Evolutionary conservation across 2,888 invertebrate genomes (phyloP), one percentile per base, ranked within the genome.

Genomic region (Tenthredo mesomela): DNA sequence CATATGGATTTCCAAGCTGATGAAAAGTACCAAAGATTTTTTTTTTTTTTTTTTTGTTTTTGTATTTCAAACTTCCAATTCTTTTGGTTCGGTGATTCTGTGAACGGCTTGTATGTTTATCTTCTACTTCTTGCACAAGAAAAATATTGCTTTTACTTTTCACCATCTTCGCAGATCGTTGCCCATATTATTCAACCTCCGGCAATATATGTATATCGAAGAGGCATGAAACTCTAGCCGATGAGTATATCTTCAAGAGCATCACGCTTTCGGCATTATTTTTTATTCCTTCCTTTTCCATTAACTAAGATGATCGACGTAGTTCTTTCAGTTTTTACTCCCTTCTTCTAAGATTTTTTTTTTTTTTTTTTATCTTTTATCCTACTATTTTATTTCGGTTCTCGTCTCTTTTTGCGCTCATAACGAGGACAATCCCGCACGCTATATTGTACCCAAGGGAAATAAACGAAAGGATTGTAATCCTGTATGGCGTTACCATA

Each of bases 391-490:
- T 47, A n/a, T 73, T 73, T 21, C n/a, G 9, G 6, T 43, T 21
- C 2, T 43, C 21, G 12, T 54, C 54, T 50, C 29, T 47, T 54
- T 73, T 73, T 40, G n/a, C 21, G 18, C 43, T 73, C 77, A 54
- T 77, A 77, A 77, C 77, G 77, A 77, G 29, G 50, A 54, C 50
- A 47, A 77, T 77, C 33, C 33, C 33, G 77, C 12, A 15, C 15
- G 9, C 43, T 21, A 33, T 54, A 80, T 61, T 40, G 80, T 61
- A 15, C 80, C 80, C 80, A 21, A 61, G 80, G 80, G 80, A 80
- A 80, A 80, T 80, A 80, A 80, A 10, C 80, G 40, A 37, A 21
- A 80, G 77, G 80, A 80, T 80, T 80, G 80, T 80, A 80, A 58
- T 80, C 80, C 37, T 65, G 61, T 15, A 47, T 12, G 40, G 25